A percentile compares a stretch with the other conserved stretches of the same genome.
Evolutionary conservation across 2,113 vertebrate genomes (phyloP).

Genomic region (Lucifuga dentata): DNA sequence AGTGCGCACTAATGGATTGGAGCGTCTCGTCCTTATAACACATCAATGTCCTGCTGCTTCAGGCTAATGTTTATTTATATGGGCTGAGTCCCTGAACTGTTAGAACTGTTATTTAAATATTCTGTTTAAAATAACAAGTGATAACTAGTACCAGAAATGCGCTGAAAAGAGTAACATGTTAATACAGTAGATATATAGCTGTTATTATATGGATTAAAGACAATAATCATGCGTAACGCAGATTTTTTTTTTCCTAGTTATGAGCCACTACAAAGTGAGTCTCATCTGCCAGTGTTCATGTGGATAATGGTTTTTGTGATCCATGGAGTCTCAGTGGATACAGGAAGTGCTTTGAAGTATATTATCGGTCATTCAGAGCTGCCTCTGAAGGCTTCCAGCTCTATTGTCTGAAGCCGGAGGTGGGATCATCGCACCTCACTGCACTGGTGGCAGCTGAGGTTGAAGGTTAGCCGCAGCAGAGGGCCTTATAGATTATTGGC

Average conservation of each 20-base stretch:
- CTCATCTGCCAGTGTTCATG: conserved; percentile 49
- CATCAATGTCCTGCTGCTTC: conserved; percentile 29
- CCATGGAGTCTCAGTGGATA: conserved; percentile 69
- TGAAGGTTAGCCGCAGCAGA: conserved; percentile 74
- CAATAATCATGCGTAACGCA: neutral
- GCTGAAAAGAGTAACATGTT: neutral
- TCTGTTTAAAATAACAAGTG: neutral
- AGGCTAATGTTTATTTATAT: conserved; percentile 37
- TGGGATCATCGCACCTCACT: conserved; percentile 81
- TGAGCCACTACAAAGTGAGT: conserved; percentile 13
- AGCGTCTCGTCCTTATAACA: conserved; percentile 55
- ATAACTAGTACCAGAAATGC: neutral
- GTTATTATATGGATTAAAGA: neutral
- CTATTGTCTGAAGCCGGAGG: conserved; percentile 79
- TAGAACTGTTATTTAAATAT: conserved; percentile 13
- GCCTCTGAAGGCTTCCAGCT: conserved; percentile 76
- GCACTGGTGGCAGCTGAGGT: conserved; percentile 78
- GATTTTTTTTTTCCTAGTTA: neutral
- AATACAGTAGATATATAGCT: neutral
- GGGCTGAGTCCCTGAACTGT: conserved; percentile 2
- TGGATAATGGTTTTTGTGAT: conserved; percentile 47
- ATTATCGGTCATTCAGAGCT: conserved; percentile 79
- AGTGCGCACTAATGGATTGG: conserved; percentile 54
- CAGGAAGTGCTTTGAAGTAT: conserved; percentile 83
- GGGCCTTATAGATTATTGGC: conserved; percentile 78